Conservation (phyloP, 2,888 invertebrate species). For the Kuschelorhynchus macadamiae region DNA sequence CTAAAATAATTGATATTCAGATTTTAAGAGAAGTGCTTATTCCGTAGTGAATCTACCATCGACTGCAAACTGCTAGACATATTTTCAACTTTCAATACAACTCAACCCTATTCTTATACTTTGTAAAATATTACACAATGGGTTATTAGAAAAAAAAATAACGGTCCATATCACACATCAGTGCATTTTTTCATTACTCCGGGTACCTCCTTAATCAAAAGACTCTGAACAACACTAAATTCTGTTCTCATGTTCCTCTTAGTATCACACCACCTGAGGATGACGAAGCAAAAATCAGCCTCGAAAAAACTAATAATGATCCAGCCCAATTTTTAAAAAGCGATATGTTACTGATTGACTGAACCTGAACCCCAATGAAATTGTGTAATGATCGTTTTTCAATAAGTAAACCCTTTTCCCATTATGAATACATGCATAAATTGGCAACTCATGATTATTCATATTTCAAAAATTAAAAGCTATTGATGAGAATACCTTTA, state of each 20-base stretch:
- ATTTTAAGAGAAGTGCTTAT: too few relatives aligned
- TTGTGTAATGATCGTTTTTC: slow-evolving; percentile 33
- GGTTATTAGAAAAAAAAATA: slow-evolving; percentile 1
- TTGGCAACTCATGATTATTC: slow-evolving; percentile 58
- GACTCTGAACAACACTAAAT: background rate
- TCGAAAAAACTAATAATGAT: slow-evolving; percentile 17
- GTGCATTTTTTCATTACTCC: background rate
- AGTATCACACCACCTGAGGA: slow-evolving; percentile 40
- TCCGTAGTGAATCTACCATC: too few relatives aligned
- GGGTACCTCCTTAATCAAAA: background rate
- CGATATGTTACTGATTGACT: slow-evolving; percentile 33
- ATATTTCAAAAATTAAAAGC: slow-evolving; percentile 50
- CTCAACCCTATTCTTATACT: too few relatives aligned
- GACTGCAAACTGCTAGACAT: too few relatives aligned
- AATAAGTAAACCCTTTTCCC: slow-evolving; percentile 31
- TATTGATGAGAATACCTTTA: slow-evolving; percentile 24
- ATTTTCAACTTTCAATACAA: too few relatives aligned
- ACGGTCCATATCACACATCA: background rate
- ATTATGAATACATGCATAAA: slow-evolving; percentile 45
- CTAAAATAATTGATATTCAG: too few relatives aligned
- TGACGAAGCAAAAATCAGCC: slow-evolving; percentile 27
- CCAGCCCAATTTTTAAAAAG: slow-evolving; percentile 37
- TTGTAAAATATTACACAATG: too few relatives aligned
- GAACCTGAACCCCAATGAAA: slow-evolving; percentile 16
- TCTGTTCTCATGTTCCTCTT: slow-evolving; percentile 13